These are phyloP conservation scores for Eueides isabella DNA, from an alignment of 1,140 invertebrate species.

Conservation along the genomic window DNA sequence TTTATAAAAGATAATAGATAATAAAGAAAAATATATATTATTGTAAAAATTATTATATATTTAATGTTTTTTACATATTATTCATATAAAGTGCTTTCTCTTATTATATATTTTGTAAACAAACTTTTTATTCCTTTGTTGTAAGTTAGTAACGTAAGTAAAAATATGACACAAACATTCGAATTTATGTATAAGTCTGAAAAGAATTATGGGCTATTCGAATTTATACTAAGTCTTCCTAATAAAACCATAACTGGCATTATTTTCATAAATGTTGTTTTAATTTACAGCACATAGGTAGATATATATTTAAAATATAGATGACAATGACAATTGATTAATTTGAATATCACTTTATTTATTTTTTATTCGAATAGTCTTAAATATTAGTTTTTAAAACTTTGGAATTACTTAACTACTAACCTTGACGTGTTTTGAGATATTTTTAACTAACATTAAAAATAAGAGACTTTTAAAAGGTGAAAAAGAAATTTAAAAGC, in stretches of 20 bases:
- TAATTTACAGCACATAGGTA: no score
- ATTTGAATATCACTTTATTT: no score
- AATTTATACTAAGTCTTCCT: no score
- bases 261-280: neutral
- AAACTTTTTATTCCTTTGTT: neutral
- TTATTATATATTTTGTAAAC: conserved; percentile 4
- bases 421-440: no score
- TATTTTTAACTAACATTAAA: no score
- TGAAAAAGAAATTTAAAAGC: no score
- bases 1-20: neutral
- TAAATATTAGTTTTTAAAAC: no score
- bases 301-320: no score
- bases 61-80: neutral
- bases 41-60: neutral
- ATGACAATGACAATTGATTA: no score
- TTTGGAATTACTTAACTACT: no score
- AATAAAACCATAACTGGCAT: neutral
- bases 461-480: no score
- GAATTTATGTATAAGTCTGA: conserved; percentile 45
- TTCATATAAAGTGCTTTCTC: neutral
- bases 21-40: neutral
- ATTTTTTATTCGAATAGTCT: no score
- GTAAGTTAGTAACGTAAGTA: neutral
- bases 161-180: conserved; percentile 11
- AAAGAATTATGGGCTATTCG: conserved; percentile 11